A percentile compares a stretch with the other conserved stretches of the same genome.
These are phyloP conservation scores for Brachionus manjavacas DNA, from an alignment of 1,140 invertebrate genomes.

Conservation along the genomic window DNA sequence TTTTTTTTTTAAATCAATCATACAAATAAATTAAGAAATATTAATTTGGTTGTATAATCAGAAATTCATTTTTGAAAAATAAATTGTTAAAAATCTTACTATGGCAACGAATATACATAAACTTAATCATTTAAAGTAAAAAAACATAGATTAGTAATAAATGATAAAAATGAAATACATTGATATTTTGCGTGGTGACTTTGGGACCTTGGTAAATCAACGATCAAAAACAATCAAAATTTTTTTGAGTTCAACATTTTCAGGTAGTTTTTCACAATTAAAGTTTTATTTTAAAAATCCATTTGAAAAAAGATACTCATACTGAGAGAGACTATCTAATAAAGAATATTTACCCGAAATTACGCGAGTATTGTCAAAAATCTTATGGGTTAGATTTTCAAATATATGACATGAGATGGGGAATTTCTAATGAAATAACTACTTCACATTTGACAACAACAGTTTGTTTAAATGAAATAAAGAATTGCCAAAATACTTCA, in stretches of 20 bases:
- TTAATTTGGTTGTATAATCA: too few relatives aligned
- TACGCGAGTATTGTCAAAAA: slow-evolving; percentile 49
- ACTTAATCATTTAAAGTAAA: background rate
- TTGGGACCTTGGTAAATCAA: background rate
- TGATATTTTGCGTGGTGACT: background rate
- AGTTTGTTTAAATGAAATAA: slow-evolving; percentile 43
- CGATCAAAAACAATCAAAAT: slow-evolving; percentile 9
- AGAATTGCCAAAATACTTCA: slow-evolving; percentile 39
- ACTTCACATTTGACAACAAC: slow-evolving; percentile 24
- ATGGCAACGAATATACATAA: background rate
- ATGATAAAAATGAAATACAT: background rate
- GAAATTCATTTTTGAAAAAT: too few relatives aligned
- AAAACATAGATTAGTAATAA: background rate
- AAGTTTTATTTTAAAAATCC: background rate
- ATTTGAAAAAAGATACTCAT: slow-evolving; percentile 11
- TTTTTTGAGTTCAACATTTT: slow-evolving; percentile 38
- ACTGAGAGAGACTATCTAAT: slow-evolving; percentile 46
- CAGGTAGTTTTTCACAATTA: background rate
- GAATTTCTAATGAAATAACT: slow-evolving; percentile 44
- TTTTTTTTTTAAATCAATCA: too few relatives aligned
- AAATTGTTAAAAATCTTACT: background rate
- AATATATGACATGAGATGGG: slow-evolving; percentile 47
- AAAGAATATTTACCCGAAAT: slow-evolving; percentile 48
- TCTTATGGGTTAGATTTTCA: slow-evolving; percentile 52
- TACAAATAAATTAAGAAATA: too few relatives aligned